These are phyloP conservation scores for Hirtodrosophila histrioides DNA, from an alignment of 2,888 invertebrate species.

Conservation along the genomic window DNA sequence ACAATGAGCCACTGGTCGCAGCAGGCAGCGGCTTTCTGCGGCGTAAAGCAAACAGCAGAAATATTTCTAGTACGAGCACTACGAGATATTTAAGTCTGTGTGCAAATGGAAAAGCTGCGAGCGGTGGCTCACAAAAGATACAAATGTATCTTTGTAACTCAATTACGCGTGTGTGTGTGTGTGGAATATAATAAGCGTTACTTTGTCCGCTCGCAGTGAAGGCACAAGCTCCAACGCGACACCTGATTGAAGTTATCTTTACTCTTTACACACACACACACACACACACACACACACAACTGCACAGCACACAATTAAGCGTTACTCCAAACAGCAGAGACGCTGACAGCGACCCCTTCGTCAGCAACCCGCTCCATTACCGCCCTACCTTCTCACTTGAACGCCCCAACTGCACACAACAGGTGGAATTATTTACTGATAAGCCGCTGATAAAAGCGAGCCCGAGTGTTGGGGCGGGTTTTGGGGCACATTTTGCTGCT, in stretches of 20 bases:
- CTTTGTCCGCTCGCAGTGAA: constrained; percentile 37
- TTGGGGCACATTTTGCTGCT: constrained; percentile 32
- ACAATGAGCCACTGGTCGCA: constrained; percentile 49
- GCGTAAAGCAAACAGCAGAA: constrained; percentile 49
- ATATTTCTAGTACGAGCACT: constrained; percentile 21
- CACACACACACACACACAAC: constrained; percentile 23
- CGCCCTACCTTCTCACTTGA: neutral
- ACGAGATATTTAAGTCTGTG: constrained; percentile 37
- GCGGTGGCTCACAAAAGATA: constrained; percentile 68
- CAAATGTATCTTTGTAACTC: constrained; percentile 54
- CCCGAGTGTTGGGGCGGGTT: constrained; percentile 49
- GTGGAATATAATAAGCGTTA: constrained; percentile 55
- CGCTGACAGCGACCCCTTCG: constrained; percentile 21
- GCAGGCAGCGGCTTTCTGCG: constrained; percentile 60
- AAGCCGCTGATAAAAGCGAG: constrained; percentile 73
- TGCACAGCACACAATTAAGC: constrained; percentile 35
- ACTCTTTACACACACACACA: constrained; percentile 23
- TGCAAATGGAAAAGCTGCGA: constrained; percentile 33
- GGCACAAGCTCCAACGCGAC: constrained; percentile 38
- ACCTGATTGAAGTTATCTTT: constrained; percentile 69
- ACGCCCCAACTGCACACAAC: constrained; percentile 61
- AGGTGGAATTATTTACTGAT: constrained; percentile 80
- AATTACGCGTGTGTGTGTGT: constrained; percentile 3
- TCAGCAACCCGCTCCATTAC: constrained; percentile 3
- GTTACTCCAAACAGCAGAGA: constrained; percentile 22